These are phyloP conservation scores for Myotis davidii DNA, from an alignment of 2,113 vertebrate species.

Conservation along the genomic window DNA sequence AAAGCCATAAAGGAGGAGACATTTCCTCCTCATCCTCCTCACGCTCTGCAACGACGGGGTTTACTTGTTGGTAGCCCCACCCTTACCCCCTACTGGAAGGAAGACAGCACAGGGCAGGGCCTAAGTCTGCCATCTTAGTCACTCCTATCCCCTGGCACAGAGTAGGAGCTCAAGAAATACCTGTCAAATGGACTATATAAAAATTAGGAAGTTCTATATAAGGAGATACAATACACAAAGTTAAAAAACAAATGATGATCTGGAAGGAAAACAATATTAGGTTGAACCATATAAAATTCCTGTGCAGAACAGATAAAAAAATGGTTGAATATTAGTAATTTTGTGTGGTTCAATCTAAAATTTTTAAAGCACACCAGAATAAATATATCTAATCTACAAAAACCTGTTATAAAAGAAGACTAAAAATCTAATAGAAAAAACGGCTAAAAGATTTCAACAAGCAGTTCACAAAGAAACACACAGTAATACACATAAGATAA, in stretches of 20 bases:
- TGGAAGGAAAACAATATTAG: neutral
- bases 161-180: neutral
- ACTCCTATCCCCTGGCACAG: neutral
- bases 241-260: neutral
- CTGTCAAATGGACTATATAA: neutral
- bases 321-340: neutral
- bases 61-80: neutral
- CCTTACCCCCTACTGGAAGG: neutral
- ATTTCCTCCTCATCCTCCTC: neutral
- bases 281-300: neutral
- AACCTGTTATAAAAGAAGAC: neutral
- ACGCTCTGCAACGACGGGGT: neutral
- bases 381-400: neutral
- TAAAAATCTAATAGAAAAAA: neutral
- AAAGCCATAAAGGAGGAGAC: neutral
- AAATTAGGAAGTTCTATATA: neutral
- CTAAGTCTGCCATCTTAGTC: neutral
- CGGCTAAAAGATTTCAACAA: neutral
- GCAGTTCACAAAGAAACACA: constrained; percentile 18
- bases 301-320: neutral
- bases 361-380: constrained; percentile 9
- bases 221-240: neutral
- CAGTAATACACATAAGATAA: neutral
- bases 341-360: neutral
- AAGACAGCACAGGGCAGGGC: neutral